Evolutionary conservation across 2,113 vertebrate genomes (phyloP).

Genomic region (Tragelaphus imberbis): DNA sequence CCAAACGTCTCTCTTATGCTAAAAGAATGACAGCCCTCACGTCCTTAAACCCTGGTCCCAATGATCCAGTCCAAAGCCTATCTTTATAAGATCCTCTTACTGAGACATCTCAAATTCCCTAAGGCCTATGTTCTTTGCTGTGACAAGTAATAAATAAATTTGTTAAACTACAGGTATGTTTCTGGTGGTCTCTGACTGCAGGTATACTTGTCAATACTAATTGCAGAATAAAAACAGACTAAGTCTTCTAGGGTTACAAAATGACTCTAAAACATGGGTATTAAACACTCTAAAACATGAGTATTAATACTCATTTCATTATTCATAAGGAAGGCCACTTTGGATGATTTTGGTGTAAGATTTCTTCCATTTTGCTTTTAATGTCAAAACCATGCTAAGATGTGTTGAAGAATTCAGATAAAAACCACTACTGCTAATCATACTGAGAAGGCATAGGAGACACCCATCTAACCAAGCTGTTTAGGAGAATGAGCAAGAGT

Average conservation of each 20-base stretch:
- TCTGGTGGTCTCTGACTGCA: neutral
- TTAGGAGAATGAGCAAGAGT: neutral
- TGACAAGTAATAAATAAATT: neutral
- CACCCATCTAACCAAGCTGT: neutral
- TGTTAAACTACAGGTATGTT: neutral
- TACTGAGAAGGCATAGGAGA: neutral
- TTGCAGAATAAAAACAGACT: neutral
- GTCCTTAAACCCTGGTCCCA: neutral
- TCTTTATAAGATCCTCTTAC: neutral
- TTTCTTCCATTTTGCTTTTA: slow-evolving; percentile 4
- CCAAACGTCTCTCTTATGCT: neutral
- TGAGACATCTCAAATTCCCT: neutral
- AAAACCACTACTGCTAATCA: neutral
- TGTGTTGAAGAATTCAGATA: neutral
- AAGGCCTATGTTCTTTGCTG: neutral
- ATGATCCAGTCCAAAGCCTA: neutral
- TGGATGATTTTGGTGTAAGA: neutral
- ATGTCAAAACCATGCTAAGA: neutral
- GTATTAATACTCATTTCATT: neutral
- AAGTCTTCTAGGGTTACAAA: neutral
- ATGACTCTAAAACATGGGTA: neutral
- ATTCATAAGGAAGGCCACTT: neutral
- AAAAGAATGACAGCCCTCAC: neutral
- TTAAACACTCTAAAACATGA: neutral
- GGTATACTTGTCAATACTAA: neutral